Evolutionary conservation across 2,113 vertebrate genomes (phyloP).

Genomic region (Coturnix japonica): DNA sequence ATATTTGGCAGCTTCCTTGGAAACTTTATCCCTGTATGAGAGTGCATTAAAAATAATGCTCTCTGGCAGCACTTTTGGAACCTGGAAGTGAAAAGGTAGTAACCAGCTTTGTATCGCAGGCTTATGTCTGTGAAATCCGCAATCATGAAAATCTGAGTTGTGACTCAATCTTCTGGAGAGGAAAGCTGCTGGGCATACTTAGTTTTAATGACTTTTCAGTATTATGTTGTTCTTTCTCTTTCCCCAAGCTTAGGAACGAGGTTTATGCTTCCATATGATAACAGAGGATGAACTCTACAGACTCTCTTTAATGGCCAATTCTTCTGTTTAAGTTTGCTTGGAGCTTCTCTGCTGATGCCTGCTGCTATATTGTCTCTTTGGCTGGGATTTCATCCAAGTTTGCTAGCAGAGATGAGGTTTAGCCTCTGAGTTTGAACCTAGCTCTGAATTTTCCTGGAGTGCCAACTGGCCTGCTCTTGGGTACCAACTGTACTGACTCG

Average conservation of each 20-base stretch:
- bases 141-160: not conserved
- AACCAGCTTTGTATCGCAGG: not conserved
- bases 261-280: not conserved
- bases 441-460: not conserved
- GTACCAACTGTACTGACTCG: not conserved
- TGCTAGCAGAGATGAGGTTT: not conserved
- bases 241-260: not conserved
- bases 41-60: constrained; percentile 36
- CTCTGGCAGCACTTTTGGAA: constrained; percentile 47
- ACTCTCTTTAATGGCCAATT: not conserved
- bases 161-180: not conserved
- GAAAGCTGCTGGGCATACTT: constrained; percentile 5
- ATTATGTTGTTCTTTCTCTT: not conserved
- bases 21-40: constrained; percentile 28
- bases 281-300: rapidly evolving
- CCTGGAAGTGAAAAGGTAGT: constrained; percentile 33
- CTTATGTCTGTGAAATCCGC: not conserved
- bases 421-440: not conserved
- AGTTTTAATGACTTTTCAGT: not conserved
- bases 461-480: not conserved
- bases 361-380: constrained; percentile 1
- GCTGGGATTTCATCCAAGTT: constrained; percentile 14
- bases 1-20: constrained; percentile 46
- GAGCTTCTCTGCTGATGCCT: not conserved
- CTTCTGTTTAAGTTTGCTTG: not conserved